These are phyloP conservation scores for Bombus soroeensis DNA, from an alignment of 1,140 invertebrate species.

Conservation along the genomic window DNA sequence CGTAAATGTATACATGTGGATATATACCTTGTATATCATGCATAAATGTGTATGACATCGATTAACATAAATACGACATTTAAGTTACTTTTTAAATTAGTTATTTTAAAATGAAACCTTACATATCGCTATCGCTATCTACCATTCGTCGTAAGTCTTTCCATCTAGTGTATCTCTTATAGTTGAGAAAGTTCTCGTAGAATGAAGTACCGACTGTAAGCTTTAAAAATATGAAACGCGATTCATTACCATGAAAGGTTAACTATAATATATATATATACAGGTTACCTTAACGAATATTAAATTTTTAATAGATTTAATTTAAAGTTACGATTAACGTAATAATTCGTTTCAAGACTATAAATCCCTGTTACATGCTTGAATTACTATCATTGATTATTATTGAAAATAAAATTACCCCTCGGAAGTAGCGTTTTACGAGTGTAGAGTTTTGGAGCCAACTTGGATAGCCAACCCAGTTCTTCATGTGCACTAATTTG, in stretches of 20 bases:
- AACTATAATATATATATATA: no score
- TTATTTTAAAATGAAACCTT: constrained; percentile 12
- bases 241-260: no score
- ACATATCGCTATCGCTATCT: background rate
- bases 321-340: background rate
- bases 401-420: constrained; percentile 32
- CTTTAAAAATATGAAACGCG: background rate
- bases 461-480: constrained; percentile 53
- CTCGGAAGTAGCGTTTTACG: constrained; percentile 50
- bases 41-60: background rate
- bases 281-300: no score
- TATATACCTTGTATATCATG: no score
- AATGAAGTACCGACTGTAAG: constrained; percentile 35
- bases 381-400: background rate
- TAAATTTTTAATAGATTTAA: no score
- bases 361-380: background rate
- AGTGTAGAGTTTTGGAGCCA: constrained; percentile 55
- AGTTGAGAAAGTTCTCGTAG: constrained; percentile 31
- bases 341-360: background rate
- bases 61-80: background rate
- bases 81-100: background rate
- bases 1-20: no score
- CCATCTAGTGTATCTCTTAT: background rate
- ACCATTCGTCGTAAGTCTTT: background rate
- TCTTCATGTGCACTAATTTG: constrained; percentile 55